phyloP scores from a whole-genome alignment of 2,797 vertebrate species.

The Oophaga sylvatica region DNA sequence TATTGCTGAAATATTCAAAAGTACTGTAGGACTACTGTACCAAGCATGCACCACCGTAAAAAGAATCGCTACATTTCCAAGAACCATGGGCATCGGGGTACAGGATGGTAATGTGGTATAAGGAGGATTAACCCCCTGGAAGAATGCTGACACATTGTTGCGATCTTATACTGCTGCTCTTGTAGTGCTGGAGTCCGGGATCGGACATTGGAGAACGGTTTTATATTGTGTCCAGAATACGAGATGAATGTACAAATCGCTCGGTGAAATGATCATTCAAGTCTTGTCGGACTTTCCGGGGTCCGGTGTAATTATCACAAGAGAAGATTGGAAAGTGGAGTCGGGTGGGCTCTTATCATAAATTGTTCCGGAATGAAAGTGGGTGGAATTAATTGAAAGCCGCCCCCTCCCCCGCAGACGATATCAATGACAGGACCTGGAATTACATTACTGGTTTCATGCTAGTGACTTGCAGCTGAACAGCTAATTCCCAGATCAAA shows the following conservation, averaged over 20 bases:
- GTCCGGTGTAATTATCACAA: constrained; percentile 35
- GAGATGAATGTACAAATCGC: not conserved
- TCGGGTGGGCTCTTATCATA: constrained; percentile 24
- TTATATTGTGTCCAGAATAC: constrained; percentile 3
- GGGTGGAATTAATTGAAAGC: constrained; percentile 55
- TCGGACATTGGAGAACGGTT: not conserved
- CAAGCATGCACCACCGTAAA: too few relatives aligned
- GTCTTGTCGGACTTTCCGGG: not conserved
- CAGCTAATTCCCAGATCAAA: constrained; percentile 55
- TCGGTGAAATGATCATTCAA: constrained; percentile 4
- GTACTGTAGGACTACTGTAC: too few relatives aligned
- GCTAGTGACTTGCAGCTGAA: constrained; percentile 41
- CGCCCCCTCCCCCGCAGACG: constrained; percentile 4
- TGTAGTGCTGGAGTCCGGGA: not conserved
- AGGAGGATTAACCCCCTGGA: not conserved
- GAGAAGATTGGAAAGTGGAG: not conserved
- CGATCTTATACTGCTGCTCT: not conserved
- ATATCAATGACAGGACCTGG: constrained; percentile 52
- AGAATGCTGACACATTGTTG: not conserved
- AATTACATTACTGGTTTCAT: constrained; percentile 56
- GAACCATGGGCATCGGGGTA: too few relatives aligned
- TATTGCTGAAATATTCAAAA: too few relatives aligned
- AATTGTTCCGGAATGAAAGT: constrained; percentile 41
- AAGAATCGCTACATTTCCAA: too few relatives aligned
- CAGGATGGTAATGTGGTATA: too few relatives aligned